A percentile compares a stretch with the other conserved stretches of the same genome.
Conservation (phyloP, 2,888 invertebrate species). For the Temnothorax unifasciatus region DNA sequence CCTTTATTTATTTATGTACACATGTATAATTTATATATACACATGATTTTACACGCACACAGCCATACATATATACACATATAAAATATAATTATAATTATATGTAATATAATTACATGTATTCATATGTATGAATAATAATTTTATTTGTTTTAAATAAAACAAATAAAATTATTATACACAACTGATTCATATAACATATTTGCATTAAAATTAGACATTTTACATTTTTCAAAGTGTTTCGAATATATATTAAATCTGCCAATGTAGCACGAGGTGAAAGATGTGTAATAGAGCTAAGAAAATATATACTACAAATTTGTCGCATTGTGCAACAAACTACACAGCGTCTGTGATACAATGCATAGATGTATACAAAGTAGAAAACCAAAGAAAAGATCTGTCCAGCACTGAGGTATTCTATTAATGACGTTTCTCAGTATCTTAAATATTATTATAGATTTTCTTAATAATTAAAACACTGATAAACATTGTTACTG, state of each 20-base stretch:
- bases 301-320: slow-evolving; percentile 54
- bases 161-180: slow-evolving; percentile 57
- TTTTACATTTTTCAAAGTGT: slow-evolving; percentile 10
- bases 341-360: background rate
- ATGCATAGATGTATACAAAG: slow-evolving; percentile 6
- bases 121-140: too few species aligned
- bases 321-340: slow-evolving; percentile 11
- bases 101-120: too few species aligned
- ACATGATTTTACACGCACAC: background rate
- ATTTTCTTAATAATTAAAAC: slow-evolving; percentile 34
- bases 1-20: background rate
- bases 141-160: too few species aligned
- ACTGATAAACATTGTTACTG: slow-evolving; percentile 43
- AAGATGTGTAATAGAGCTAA: slow-evolving; percentile 7
- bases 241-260: background rate
- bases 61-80: too few species aligned
- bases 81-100: too few species aligned
- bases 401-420: background rate
- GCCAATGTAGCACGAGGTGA: background rate
- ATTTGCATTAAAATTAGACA: slow-evolving; percentile 12
- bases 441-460: slow-evolving; percentile 19
- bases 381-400: slow-evolving; percentile 33
- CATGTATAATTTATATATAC: background rate
- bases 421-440: background rate
- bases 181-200: slow-evolving; percentile 21